Conservation (phyloP, 30 jellyfish, hydroid and myxozoan genomes). For the Sanderia malayensis region DNA sequence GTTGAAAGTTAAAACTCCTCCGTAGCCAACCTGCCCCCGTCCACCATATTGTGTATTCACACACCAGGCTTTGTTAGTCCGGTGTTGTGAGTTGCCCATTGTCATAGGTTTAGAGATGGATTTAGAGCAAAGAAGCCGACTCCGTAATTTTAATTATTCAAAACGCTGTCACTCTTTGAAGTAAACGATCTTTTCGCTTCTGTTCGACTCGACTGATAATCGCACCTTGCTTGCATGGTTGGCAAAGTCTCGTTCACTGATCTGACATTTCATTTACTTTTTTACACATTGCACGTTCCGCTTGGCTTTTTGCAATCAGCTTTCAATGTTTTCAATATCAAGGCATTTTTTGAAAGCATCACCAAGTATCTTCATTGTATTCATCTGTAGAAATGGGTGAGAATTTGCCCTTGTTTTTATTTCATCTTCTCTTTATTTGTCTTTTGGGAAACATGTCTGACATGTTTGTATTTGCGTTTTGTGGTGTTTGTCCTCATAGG, state of each 20-base stretch:
- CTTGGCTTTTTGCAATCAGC: too few relatives aligned
- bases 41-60: constrained; percentile 66
- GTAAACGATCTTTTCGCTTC: constrained; percentile 59
- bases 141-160: constrained; percentile 68
- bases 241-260: too few relatives aligned
- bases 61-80: constrained; percentile 68
- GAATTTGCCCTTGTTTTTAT: not conserved
- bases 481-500: not conserved
- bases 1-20: too few relatives aligned
- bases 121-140: constrained; percentile 78
- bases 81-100: constrained; percentile 68
- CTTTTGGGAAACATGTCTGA: not conserved
- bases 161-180: constrained; percentile 28
- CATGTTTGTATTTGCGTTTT: not conserved
- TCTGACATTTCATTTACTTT: too few relatives aligned
- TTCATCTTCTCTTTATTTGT: not conserved
- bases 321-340: too few relatives aligned
- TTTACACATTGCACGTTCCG: too few relatives aligned
- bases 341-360: too few relatives aligned
- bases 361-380: too few relatives aligned
- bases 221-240: constrained; percentile 14
- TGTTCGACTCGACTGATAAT: constrained; percentile 47
- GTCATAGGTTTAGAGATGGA: constrained; percentile 69
- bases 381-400: not conserved
- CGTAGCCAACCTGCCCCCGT: too few relatives aligned